Percentiles rank a stretch among this genome's conserved stretches.
These are phyloP conservation scores for Globia sparganii DNA, from an alignment of 2,888 invertebrate genomes.

Conservation along the genomic window DNA sequence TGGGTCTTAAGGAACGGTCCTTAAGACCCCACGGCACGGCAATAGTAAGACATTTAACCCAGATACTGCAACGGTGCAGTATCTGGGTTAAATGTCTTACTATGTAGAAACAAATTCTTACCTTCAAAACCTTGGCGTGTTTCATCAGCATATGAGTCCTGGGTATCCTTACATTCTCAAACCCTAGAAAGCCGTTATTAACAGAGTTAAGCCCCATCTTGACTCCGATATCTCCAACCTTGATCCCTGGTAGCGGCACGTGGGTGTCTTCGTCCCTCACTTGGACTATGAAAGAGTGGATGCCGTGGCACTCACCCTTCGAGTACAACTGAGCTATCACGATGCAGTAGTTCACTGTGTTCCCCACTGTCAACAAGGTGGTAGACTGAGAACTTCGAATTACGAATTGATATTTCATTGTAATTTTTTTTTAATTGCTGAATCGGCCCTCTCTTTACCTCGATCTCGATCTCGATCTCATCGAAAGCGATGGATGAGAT, in stretches of 20 bases:
- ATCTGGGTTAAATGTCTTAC: neutral
- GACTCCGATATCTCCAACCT: constrained; percentile 98
- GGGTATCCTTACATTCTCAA: constrained; percentile 96
- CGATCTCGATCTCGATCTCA: too few species aligned
- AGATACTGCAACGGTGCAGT: too few species aligned
- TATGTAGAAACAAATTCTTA: constrained; percentile 64
- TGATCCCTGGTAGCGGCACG: constrained; percentile 95
- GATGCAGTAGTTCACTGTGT: constrained; percentile 97
- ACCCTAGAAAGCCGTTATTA: constrained; percentile 97
- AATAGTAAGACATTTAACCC: too few species aligned
- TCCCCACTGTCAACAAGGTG: constrained; percentile 93
- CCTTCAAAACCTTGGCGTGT: constrained; percentile 94
- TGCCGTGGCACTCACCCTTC: constrained; percentile 94
- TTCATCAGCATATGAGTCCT: constrained; percentile 97
- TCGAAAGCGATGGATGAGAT: too few species aligned
- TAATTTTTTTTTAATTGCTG: too few species aligned
- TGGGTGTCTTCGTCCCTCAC: constrained; percentile 96
- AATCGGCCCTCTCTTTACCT: too few species aligned
- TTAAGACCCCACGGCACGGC: too few species aligned
- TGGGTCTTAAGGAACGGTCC: too few species aligned
- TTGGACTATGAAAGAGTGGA: constrained; percentile 98
- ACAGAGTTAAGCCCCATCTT: constrained; percentile 97
- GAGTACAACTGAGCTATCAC: constrained; percentile 97
- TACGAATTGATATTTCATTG: neutral
- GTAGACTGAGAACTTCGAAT: neutral